Base-by-base conservation (phyloP, 2,888 invertebrate species). In the Pseudococcus longispinus region DNA sequence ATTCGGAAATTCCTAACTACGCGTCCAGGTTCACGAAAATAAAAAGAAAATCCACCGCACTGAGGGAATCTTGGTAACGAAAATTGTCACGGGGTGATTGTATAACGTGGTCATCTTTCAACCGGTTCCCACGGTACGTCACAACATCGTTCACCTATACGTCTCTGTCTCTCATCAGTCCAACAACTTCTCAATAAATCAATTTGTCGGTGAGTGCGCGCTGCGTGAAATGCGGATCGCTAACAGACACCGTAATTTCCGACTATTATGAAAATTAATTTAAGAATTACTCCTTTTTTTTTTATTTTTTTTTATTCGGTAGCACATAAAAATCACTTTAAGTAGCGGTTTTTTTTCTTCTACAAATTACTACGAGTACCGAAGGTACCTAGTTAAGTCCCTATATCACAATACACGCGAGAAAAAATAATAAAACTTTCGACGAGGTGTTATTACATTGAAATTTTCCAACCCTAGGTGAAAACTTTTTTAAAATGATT, bases 71-170 rank as follows among this genome's bases (percentile, higher is more conserved):
- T 23, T 23, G 26, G 20, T n/a, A 26, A 51, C 20, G 82, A 83
- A 83, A 83, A 83, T 83, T 83, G 83, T 83, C 83, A 83, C 83
- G 83, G 83, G 83, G 83, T 83, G 83, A 83, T 83, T 83, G 83
- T 83, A 51, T 51, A 83, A 83, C 83, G 51, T 83, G 83, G 83
- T 83, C 83, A 83, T 46, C 83, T 60, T 23, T 42, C 42, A 51
- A 83, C 83, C 83, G 83, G 83, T 83, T 83, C 83, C 83, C 83
- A 83, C 83, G 83, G 83, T 83, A 83, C 46, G 83, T 42, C 83
- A 55, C 82, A 13, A 70, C 70, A n/a, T n/a, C n/a, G 77, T 42
- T 80, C 77, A 80, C 77, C 77, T 80, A 80, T 80, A 80, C 77
- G 37, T 80, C 42, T 80, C 77, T 42, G 77, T 80, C 77, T 42